Evolutionary conservation across 2,113 vertebrate species (phyloP).

Genomic region (Cromileptes altivelis): DNA sequence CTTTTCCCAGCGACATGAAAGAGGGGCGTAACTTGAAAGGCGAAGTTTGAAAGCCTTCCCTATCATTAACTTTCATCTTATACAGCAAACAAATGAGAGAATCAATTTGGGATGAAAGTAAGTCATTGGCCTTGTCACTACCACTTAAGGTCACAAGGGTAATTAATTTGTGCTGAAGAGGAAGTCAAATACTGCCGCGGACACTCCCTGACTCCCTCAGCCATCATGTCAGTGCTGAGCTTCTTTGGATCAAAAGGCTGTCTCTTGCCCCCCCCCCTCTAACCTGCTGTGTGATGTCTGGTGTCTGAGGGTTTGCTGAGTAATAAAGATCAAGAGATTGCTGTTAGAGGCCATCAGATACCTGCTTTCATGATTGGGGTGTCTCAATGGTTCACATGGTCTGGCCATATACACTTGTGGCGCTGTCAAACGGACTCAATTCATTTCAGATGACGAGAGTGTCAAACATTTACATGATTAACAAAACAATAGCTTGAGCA

Average conservation of each 20-base stretch:
- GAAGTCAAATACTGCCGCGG: conserved; percentile 49
- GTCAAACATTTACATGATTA: conserved; percentile 38
- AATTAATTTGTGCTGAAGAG: conserved; percentile 73
- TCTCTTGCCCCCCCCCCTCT: conserved; percentile 44
- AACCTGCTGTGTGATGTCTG: conserved; percentile 65
- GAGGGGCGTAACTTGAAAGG: conserved; percentile 63
- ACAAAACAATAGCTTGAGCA: conserved; percentile 35
- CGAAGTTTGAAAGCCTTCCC: conserved; percentile 60
- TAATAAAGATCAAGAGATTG: conserved; percentile 76
- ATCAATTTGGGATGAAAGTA: conserved; percentile 73
- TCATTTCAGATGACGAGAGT: conserved; percentile 32
- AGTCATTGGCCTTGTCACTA: conserved; percentile 58
- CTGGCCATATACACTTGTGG: background rate
- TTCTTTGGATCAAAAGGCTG: conserved; percentile 72
- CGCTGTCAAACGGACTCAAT: conserved; percentile 29
- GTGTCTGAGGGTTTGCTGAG: conserved; percentile 58
- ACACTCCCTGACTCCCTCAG: conserved; percentile 43
- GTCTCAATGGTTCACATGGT: conserved; percentile 29
- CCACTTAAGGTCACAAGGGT: conserved; percentile 66
- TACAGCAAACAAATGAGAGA: conserved; percentile 67
- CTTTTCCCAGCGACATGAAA: conserved; percentile 67
- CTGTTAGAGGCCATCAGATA: conserved; percentile 59
- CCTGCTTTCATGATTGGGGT: conserved; percentile 48
- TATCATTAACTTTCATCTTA: conserved; percentile 67
- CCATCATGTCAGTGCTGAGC: conserved; percentile 53